These are phyloP conservation scores for Gisinianus flammeolus DNA, from an alignment of 2,888 invertebrate genomes.

Conservation along the genomic window DNA sequence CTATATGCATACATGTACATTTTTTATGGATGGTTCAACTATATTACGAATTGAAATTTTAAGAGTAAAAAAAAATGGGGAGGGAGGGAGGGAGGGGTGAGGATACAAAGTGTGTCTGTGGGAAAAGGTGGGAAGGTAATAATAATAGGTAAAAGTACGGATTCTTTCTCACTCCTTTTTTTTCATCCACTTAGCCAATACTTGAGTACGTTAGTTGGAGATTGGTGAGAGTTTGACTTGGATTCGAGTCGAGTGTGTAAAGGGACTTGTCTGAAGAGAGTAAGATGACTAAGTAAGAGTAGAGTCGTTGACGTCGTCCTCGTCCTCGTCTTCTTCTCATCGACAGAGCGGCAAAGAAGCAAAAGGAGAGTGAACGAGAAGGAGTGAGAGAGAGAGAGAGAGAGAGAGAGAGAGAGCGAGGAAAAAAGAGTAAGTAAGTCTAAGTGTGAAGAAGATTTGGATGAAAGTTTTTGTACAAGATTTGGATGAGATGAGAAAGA, in stretches of 20 bases:
- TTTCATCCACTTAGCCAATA: slow-evolving; percentile 6
- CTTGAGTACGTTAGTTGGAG: background rate
- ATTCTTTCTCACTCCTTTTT: background rate
- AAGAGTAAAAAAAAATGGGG: too few species aligned
- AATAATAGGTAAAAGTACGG: slow-evolving; percentile 11
- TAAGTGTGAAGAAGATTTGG: slow-evolving; percentile 15
- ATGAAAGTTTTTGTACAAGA: slow-evolving; percentile 4
- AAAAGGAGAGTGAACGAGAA: background rate
- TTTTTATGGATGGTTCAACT: too few species aligned
- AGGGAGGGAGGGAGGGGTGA: background rate
- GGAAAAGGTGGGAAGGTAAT: background rate
- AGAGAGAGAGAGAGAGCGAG: background rate
- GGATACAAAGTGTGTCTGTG: background rate
- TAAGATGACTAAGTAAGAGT: too few species aligned
- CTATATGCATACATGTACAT: too few species aligned
- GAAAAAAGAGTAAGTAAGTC: background rate
- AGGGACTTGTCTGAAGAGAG: too few species aligned
- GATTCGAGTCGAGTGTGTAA: background rate
- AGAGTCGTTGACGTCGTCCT: slow-evolving; percentile 3
- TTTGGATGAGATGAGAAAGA: background rate
- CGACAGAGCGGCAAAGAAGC: background rate
- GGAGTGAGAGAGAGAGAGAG: background rate
- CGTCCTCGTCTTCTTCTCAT: background rate
- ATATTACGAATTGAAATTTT: too few species aligned
- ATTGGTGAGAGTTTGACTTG: background rate